Evolutionary conservation across 2,888 invertebrate genomes (phyloP).

Genomic region (Erannis defoliaria): DNA sequence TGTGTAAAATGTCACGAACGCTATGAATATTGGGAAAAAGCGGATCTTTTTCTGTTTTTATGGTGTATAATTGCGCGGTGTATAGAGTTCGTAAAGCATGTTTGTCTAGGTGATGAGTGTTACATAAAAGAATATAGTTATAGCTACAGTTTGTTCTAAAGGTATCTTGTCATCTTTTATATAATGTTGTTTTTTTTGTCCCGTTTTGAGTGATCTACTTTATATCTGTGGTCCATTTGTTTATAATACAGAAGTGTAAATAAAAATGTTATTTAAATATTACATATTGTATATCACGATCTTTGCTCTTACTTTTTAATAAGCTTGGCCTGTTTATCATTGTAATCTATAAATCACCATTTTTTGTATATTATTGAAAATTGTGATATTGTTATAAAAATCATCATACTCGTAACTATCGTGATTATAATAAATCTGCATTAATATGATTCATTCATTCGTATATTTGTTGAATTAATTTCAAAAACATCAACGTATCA

Average conservation of each 20-base stretch:
- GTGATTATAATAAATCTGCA: constrained; percentile 57
- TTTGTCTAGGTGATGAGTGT: constrained; percentile 78
- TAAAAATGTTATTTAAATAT: constrained; percentile 64
- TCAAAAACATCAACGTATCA: constrained; percentile 16
- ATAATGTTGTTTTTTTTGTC: constrained; percentile 65
- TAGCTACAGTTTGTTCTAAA: constrained; percentile 66
- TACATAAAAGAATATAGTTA: constrained; percentile 72
- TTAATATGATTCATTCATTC: constrained; percentile 42
- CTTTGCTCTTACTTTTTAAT: constrained; percentile 76
- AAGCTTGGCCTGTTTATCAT: constrained; percentile 82
- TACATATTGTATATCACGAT: constrained; percentile 67
- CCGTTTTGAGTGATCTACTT: constrained; percentile 69
- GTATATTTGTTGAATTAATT: constrained; percentile 25
- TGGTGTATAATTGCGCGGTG: constrained; percentile 70
- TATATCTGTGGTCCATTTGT: constrained; percentile 67
- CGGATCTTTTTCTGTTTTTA: constrained; percentile 58
- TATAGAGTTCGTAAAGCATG: constrained; percentile 70
- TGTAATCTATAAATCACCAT: constrained; percentile 78
- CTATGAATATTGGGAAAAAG: constrained; percentile 62
- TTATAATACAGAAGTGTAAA: constrained; percentile 46
- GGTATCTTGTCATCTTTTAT: constrained; percentile 69
- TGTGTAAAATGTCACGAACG: constrained; percentile 58
- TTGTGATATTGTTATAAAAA: constrained; percentile 85
- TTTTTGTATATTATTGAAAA: constrained; percentile 86
- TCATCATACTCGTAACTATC: constrained; percentile 67